These are phyloP conservation scores for Bellardia bayeri DNA, from an alignment of 2,888 invertebrate species.

Conservation along the genomic window DNA sequence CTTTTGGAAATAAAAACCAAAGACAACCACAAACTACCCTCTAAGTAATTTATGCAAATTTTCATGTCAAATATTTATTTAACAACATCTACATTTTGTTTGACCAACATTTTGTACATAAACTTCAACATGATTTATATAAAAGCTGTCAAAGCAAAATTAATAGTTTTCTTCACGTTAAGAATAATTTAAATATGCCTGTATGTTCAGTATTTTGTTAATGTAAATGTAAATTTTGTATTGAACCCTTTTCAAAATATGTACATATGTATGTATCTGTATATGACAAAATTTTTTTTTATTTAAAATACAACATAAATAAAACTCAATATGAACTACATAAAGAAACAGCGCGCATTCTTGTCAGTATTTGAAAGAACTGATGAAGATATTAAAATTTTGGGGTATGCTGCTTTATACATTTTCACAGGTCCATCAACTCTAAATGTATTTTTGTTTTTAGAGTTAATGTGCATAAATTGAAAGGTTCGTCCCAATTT, in stretches of 20 bases:
- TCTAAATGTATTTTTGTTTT: not conserved
- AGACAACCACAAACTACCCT: not conserved
- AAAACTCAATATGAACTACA: not conserved
- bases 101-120: not conserved
- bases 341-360: not conserved
- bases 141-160: slow-evolving; percentile 20
- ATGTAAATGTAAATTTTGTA: not conserved
- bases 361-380: not conserved
- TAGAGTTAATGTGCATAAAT: too few species aligned
- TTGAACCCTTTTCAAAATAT: not conserved
- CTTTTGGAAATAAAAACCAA: not conserved
- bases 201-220: not conserved
- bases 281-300: not conserved
- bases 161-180: slow-evolving; percentile 7
- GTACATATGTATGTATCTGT: not conserved
- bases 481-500: too few species aligned
- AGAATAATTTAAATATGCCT: not conserved
- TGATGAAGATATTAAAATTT: slow-evolving; percentile 8
- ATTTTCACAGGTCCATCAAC: not conserved
- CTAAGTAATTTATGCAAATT: not conserved
- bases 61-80: not conserved
- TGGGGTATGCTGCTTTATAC: not conserved
- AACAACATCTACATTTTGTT: not conserved
- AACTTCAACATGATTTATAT: slow-evolving; percentile 7
- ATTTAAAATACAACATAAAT: not conserved